phyloP scores from a whole-genome alignment of 2,888 invertebrate species.

The Diarsia mendica region DNA sequence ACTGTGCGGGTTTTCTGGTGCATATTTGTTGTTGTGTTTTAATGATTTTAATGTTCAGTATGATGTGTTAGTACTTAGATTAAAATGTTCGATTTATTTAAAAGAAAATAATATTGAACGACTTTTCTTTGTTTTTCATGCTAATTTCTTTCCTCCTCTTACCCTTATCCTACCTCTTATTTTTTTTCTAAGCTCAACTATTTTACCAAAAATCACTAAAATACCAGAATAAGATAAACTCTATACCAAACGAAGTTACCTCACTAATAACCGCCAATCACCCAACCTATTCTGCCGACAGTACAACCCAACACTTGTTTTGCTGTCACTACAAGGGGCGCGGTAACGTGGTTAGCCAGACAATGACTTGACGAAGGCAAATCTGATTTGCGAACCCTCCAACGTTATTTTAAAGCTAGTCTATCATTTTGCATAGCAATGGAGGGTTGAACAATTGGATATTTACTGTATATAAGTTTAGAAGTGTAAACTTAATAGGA shows the following conservation, averaged over 20 bases:
- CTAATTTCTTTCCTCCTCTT: background rate
- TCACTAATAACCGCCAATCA: slow-evolving; percentile 55
- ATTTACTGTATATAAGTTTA: slow-evolving; percentile 59
- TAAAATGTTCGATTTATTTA: background rate
- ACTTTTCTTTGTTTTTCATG: background rate
- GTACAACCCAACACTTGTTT: slow-evolving; percentile 64
- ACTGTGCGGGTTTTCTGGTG: slow-evolving; percentile 45
- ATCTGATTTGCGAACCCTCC: slow-evolving; percentile 88
- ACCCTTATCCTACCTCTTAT: no score
- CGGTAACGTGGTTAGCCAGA: slow-evolving; percentile 85
- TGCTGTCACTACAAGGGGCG: slow-evolving; percentile 77
- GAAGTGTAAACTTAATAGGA: slow-evolving; percentile 48
- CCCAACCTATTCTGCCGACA: slow-evolving; percentile 43
- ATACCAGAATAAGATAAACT: slow-evolving; percentile 12
- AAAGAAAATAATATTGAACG: no score
- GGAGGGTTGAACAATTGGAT: slow-evolving; percentile 59
- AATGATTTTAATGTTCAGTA: background rate
- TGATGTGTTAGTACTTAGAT: background rate
- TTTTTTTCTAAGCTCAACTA: background rate
- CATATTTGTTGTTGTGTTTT: background rate
- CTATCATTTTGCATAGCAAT: slow-evolving; percentile 85
- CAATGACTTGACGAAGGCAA: slow-evolving; percentile 90
- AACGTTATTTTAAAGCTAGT: slow-evolving; percentile 88
- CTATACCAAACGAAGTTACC: slow-evolving; percentile 33
- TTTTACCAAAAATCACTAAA: background rate